These are phyloP conservation scores for Tachycineta bicolor DNA, from an alignment of 2,113 vertebrate genomes.

Conservation along the genomic window DNA sequence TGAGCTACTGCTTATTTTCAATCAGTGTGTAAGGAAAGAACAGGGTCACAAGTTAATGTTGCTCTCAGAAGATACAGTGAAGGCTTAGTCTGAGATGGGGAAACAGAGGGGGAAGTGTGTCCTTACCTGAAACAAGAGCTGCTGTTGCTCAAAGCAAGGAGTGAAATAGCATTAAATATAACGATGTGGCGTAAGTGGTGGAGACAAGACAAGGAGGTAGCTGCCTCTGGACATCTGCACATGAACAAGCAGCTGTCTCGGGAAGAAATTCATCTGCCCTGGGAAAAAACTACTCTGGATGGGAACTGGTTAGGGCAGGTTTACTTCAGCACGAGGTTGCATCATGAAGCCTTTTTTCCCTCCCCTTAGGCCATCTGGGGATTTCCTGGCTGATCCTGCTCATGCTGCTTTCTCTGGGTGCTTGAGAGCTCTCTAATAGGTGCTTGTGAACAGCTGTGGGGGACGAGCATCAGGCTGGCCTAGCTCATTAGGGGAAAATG, in stretches of 20 bases:
- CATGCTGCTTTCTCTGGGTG: conserved; percentile 1
- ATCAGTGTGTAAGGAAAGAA: background rate
- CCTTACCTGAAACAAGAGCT: background rate
- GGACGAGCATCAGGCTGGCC: background rate
- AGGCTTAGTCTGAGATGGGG: background rate
- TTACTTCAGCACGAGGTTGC: conserved; percentile 31
- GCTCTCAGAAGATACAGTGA: background rate
- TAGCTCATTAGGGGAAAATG: background rate
- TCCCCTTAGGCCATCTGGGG: conserved; percentile 42
- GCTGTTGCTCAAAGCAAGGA: background rate
- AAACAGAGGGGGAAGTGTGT: background rate
- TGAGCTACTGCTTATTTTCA: background rate
- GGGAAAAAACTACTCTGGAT: conserved; percentile 7
- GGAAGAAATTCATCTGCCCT: conserved; percentile 35
- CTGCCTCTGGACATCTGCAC: conserved; percentile 22
- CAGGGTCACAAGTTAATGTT: background rate
- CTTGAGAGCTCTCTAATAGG: background rate
- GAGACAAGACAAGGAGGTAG: background rate
- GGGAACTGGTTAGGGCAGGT: conserved; percentile 40
- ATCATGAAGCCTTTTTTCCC: conserved; percentile 35
- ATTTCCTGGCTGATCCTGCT: conserved; percentile 38
- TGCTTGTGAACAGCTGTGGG: conserved; percentile 23
- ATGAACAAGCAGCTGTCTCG: background rate
- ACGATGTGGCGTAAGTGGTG: background rate
- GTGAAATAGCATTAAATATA: background rate